Percentiles rank a stretch among this genome's conserved stretches.
Evolutionary conservation across 2,888 invertebrate genomes (phyloP).

Genomic region (Schizotus pectinicornis): DNA sequence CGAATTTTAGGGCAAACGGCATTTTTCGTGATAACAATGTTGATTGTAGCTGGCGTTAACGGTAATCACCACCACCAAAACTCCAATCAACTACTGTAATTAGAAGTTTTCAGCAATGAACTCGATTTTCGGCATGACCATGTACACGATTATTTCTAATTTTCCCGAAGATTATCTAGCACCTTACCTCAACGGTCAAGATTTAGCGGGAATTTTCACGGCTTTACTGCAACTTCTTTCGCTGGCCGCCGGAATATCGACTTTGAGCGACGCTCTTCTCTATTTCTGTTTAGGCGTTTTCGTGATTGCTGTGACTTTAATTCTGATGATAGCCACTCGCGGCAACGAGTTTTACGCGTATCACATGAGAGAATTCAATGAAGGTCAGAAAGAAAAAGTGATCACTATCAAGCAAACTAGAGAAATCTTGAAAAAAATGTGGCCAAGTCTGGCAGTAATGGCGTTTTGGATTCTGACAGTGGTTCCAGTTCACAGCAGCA

Average conservation of each 20-base stretch:
- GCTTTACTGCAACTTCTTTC: constrained; percentile 23
- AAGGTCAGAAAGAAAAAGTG: constrained; percentile 6
- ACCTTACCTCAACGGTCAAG: constrained; percentile 28
- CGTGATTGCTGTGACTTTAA: constrained; percentile 17
- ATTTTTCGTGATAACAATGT: constrained; percentile 30
- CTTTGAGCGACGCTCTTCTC: constrained; percentile 19
- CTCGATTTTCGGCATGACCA: constrained; percentile 23
- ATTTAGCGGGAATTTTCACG: constrained; percentile 23
- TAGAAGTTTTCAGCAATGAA: constrained; percentile 6
- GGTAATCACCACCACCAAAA: constrained; percentile 9
- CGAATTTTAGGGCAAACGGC: constrained; percentile 33
- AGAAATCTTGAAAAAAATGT: constrained; percentile 9
- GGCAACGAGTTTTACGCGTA: constrained; percentile 17
- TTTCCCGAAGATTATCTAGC: constrained; percentile 24
- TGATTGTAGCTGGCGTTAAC: constrained; percentile 17
- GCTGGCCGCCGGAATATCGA: constrained; percentile 23
- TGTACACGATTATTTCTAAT: constrained; percentile 19
- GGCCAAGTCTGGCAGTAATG: too few species aligned
- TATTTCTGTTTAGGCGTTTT: constrained; percentile 26
- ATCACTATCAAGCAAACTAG: constrained; percentile 10
- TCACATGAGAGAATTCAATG: constrained; percentile 2
- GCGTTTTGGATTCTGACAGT: too few species aligned
- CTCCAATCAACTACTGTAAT: too few species aligned
- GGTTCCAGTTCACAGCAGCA: too few species aligned
- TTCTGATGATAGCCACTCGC: neutral